Percentiles rank a stretch among this genome's conserved stretches.
Conservation (phyloP, 2,797 vertebrate species). For the Prunella strophiata region DNA sequence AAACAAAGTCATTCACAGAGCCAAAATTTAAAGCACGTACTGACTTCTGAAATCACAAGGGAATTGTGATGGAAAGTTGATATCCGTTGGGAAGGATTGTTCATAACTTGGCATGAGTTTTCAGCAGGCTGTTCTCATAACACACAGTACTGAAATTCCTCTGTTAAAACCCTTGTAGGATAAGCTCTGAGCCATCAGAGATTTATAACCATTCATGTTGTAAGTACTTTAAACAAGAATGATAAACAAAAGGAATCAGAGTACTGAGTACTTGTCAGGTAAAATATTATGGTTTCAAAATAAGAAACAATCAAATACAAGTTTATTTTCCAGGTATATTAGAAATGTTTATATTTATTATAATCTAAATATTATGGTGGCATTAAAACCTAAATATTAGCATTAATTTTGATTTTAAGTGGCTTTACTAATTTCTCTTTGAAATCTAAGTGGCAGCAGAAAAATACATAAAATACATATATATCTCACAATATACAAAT, state of each 20-base stretch:
- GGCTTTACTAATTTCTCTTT: neutral
- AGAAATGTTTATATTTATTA: neutral
- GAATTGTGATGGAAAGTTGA: neutral
- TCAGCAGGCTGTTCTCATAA: conserved; percentile 1
- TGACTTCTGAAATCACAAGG: conserved; percentile 8
- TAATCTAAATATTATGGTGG: neutral
- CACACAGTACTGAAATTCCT: neutral
- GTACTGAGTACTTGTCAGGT: neutral
- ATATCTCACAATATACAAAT: neutral
- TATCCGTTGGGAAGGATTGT: conserved; percentile 6
- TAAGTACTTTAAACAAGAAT: neutral
- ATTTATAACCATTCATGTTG: neutral
- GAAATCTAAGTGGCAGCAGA: neutral
- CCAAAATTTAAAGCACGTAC: neutral
- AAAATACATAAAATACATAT: neutral
- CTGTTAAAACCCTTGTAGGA: neutral
- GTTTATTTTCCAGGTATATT: neutral
- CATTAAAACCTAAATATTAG: neutral
- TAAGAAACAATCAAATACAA: neutral
- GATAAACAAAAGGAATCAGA: neutral
- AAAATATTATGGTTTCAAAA: neutral
- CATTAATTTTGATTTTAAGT: neutral
- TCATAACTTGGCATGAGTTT: conserved; percentile 28
- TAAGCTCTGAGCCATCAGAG: neutral
- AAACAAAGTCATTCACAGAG: conserved; percentile 1